Evolutionary conservation across 2,113 vertebrate genomes (phyloP).

Genomic region (Trochalopteron elliotii): DNA sequence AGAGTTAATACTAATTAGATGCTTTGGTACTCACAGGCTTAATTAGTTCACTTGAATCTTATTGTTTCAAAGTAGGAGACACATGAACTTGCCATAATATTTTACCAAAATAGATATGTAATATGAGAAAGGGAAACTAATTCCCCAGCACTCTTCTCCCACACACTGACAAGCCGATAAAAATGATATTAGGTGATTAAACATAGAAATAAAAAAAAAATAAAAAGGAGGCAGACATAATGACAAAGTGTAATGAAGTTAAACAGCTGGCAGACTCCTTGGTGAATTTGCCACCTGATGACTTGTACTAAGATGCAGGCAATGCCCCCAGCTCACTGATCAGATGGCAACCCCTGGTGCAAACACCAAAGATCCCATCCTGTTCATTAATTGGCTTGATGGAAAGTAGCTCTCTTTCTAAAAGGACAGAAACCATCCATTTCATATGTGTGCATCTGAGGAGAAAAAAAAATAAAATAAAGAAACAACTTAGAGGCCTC

Average conservation of each 20-base stretch:
- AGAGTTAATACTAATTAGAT: conserved; percentile 69
- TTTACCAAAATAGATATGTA: conserved; percentile 60
- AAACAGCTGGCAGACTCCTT: conserved; percentile 65
- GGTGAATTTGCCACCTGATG: conserved; percentile 73
- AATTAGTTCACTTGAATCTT: conserved; percentile 69
- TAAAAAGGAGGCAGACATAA: conserved; percentile 63
- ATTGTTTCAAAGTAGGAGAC: conserved; percentile 62
- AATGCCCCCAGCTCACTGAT: conserved; percentile 50
- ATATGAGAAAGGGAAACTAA: conserved; percentile 46
- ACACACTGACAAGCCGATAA: conserved; percentile 69
- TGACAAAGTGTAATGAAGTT: conserved; percentile 71
- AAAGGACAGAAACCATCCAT: not conserved
- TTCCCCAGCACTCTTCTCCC: conserved; percentile 37
- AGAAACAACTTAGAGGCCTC: not conserved
- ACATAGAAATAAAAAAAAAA: conserved; percentile 43
- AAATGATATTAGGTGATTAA: conserved; percentile 73
- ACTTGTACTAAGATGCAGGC: conserved; percentile 30
- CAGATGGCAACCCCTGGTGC: conserved; percentile 11
- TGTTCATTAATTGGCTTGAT: conserved; percentile 55
- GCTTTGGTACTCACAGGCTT: conserved; percentile 59
- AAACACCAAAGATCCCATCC: conserved; percentile 19
- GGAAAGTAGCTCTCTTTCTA: not conserved
- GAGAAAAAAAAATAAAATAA: not conserved
- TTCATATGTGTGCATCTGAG: not conserved
- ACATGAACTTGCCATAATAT: conserved; percentile 65